Conservation (phyloP, 2,797 vertebrate species). For the Sebastiscus tertius region DNA sequence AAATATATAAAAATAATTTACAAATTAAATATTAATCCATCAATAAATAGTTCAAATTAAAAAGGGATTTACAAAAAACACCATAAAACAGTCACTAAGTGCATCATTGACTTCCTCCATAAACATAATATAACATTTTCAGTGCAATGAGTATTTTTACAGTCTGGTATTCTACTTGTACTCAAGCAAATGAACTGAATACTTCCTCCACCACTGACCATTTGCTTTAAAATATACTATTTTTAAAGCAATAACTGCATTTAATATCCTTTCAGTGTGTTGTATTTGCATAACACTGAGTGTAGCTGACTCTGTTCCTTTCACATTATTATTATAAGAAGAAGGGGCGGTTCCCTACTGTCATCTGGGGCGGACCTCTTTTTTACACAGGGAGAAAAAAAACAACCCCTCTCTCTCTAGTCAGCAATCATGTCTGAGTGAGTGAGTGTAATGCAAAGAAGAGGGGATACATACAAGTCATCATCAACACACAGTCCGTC, state of each 20-base stretch:
- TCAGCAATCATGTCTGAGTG: conserved; percentile 64
- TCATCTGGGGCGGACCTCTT: conserved; percentile 50
- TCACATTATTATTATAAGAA: conserved; percentile 22
- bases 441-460: conserved; percentile 60
- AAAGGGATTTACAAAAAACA: background rate
- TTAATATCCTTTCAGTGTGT: background rate
- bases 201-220: background rate
- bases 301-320: conserved; percentile 42
- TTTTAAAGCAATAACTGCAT: background rate
- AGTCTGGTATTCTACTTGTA: too few relatives aligned
- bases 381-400: conserved; percentile 29
- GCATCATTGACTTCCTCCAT: too few relatives aligned
- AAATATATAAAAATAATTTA: too few relatives aligned
- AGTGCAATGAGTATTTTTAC: background rate
- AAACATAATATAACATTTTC: background rate
- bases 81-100: background rate
- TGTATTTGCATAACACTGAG: conserved; percentile 61
- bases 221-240: too few relatives aligned
- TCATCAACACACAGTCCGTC: conserved; percentile 26
- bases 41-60: too few relatives aligned
- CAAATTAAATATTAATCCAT: too few relatives aligned
- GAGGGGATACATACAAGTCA: conserved; percentile 32
- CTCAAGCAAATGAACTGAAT: background rate
- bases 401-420: conserved; percentile 41
- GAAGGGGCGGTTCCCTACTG: conserved; percentile 50